phyloP scores from a whole-genome alignment of 1,140 invertebrate species.

The Zaprionus lachaisei region DNA sequence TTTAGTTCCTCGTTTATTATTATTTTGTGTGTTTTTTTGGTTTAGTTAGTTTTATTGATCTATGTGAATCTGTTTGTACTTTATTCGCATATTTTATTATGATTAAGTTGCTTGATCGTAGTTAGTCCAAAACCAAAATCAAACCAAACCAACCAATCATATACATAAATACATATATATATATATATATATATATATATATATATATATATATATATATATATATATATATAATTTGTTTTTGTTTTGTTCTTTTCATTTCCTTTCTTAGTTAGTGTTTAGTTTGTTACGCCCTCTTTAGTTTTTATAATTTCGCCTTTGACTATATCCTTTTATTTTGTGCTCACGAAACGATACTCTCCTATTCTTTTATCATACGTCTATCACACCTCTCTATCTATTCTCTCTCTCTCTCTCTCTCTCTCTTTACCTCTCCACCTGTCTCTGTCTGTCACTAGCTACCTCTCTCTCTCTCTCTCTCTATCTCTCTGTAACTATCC shows the following conservation, averaged over 20 bases:
- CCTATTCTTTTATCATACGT: conserved; percentile 48
- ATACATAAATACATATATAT: conserved; percentile 17
- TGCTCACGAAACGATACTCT: conserved; percentile 53
- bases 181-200: conserved; percentile 24
- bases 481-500: conserved; percentile 32
- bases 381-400: conserved; percentile 8
- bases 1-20: conserved; percentile 21
- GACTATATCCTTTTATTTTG: conserved; percentile 47
- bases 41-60: conserved; percentile 25
- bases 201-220: conserved; percentile 20
- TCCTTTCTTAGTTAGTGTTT: conserved; percentile 52
- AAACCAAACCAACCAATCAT: conserved; percentile 6
- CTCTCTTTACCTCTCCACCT: background rate
- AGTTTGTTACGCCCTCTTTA: conserved; percentile 55
- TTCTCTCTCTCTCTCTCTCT: conserved; percentile 5
- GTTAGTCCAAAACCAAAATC: conserved; percentile 45
- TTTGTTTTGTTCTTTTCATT: conserved; percentile 50
- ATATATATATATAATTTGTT: conserved; percentile 36
- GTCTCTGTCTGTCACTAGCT: conserved; percentile 20
- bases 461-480: conserved; percentile 20
- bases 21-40: conserved; percentile 42
- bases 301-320: conserved; percentile 55
- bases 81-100: conserved; percentile 40
- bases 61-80: conserved; percentile 34
- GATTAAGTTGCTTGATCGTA: conserved; percentile 74